phyloP scores from a whole-genome alignment of 2,888 invertebrate species.

The Alentia gelatinosa region DNA sequence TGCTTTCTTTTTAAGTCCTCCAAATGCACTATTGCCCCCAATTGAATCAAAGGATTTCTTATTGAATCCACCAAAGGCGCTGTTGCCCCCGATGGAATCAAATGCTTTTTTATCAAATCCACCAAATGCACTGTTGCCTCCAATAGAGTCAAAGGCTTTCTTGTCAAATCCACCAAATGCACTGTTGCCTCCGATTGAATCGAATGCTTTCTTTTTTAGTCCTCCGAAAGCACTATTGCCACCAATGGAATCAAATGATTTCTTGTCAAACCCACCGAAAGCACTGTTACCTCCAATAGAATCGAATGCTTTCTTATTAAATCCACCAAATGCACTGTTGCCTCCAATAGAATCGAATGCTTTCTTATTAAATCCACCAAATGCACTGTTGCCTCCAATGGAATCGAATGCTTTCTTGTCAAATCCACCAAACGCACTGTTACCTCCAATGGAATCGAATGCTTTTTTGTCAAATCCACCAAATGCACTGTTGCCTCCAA shows the following conservation, averaged over 20 bases:
- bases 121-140: constrained; percentile 45
- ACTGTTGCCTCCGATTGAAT: neutral
- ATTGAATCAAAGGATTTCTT: constrained; percentile 56
- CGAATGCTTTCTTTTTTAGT: constrained; percentile 21
- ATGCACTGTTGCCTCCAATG: constrained; percentile 19
- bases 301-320: constrained; percentile 55
- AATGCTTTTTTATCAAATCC: constrained; percentile 57
- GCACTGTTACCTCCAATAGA: constrained; percentile 49
- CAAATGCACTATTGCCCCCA: constrained; percentile 55
- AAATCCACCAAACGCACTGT: constrained; percentile 33
- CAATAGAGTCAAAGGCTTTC: constrained; percentile 58
- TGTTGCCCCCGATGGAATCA: constrained; percentile 54
- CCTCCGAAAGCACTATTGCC: constrained; percentile 34
- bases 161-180: constrained; percentile 29
- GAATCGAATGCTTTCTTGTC: constrained; percentile 53
- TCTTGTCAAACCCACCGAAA: constrained; percentile 56
- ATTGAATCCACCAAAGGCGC: constrained; percentile 51
- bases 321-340: constrained; percentile 1
- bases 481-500: constrained; percentile 36
- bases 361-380: constrained; percentile 29
- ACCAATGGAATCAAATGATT: constrained; percentile 48
- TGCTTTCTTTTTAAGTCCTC: constrained; percentile 53
- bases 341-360: constrained; percentile 37
- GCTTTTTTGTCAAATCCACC: constrained; percentile 37
- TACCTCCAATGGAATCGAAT: constrained; percentile 50